Conservation (phyloP, 2,888 invertebrate species). For the Heliconius ethilla region DNA sequence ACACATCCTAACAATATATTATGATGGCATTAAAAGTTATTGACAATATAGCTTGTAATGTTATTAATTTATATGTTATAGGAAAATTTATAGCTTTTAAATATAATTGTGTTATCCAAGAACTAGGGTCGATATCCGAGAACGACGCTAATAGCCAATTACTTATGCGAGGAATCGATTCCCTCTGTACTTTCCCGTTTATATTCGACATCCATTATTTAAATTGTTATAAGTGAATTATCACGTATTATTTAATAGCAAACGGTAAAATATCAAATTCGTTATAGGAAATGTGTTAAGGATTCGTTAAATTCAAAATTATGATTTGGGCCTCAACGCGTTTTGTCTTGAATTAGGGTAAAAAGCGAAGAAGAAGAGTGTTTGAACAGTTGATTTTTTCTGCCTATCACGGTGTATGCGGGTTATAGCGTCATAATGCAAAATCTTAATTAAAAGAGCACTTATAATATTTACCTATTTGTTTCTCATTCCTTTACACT, state of each 20-base stretch:
- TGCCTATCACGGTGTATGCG: background rate
- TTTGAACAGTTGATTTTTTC: background rate
- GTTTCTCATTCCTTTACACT: background rate
- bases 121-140: constrained; percentile 7
- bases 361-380: background rate
- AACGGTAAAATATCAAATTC: background rate
- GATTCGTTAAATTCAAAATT: background rate
- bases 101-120: constrained; percentile 12
- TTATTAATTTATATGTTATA: background rate
- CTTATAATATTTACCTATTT: background rate
- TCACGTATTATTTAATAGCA: background rate
- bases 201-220: constrained; percentile 15
- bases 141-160: constrained; percentile 24
- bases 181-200: constrained; percentile 20
- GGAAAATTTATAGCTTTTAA: background rate
- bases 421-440: background rate
- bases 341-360: no score
- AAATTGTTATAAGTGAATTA: constrained; percentile 11
- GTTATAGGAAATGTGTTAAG: background rate
- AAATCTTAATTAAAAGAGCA: no score
- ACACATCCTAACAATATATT: no score
- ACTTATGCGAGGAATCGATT: constrained; percentile 24
- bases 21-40: no score
- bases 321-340: no score
- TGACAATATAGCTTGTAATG: no score